Base-by-base conservation (phyloP, 2,113 vertebrate genomes). In the Tachycineta bicolor region DNA sequence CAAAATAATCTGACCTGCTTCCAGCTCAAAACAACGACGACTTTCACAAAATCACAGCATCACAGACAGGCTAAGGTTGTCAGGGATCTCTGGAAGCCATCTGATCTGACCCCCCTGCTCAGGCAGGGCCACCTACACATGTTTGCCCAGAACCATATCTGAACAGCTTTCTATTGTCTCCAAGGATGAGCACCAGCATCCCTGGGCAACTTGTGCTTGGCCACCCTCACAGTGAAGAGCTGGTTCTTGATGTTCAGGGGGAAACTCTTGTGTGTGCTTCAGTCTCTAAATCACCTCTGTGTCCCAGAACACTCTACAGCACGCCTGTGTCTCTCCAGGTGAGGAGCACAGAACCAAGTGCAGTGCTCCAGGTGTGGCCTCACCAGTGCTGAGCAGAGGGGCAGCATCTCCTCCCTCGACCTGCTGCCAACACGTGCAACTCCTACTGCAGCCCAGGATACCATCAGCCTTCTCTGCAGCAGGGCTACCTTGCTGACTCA, bases 321-420 rank as follows among this genome's bases (percentile, higher is more conserved):
- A 50, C 0, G 1, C 14, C 15, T 56, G n/a, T 3, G 10, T 52
- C 16, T 60, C 2, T 59, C 55, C 21, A n/a, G n/a, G 70, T 31
- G 69, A 13, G 34, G 53, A 71, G 8, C 3, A 6, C 75, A 82
- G 65, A 69, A 3, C 4, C 20, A n/a, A n/a, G 31, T 4, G 19
- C 11, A 39, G 8, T 0, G 3, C 12, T 34, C 34, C 55, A 50
- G 25, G 6, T 18, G 14, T 39, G 46, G 22, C n/a, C n/a, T 39
- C 7, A 34, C 9, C 50, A 46, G 1, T 0, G 3, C 37, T 29
- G 64, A 77, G 24, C 15, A 47, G 41, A 58, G 11, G 6, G 17
- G 19, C 10, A 75, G 15, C 12, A 46, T 29, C 39, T 12, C 17
- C 20, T 69, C 34, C 16, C 55, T 59, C 0, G 0, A 50, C 15